These are phyloP conservation scores for Gnatocerus cornutus DNA, from an alignment of 2,888 invertebrate genomes.

Conservation along the genomic window DNA sequence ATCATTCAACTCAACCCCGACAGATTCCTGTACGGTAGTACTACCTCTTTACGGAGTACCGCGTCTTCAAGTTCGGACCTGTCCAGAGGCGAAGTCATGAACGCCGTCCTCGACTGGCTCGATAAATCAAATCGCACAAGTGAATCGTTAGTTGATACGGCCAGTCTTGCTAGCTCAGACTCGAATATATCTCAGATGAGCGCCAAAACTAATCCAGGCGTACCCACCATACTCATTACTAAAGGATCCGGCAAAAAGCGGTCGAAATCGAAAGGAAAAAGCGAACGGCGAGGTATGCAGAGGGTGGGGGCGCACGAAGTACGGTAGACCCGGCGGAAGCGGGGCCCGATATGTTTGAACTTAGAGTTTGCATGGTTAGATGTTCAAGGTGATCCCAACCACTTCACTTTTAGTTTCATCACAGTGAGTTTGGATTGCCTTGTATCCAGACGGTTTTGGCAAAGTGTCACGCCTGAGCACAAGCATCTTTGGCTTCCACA, in stretches of 20 bases:
- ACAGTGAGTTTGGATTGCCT: slow-evolving; percentile 26
- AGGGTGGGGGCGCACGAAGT: slow-evolving; percentile 16
- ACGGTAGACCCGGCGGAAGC: slow-evolving; percentile 55
- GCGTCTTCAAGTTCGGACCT: slow-evolving; percentile 55
- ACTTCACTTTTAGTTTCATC: background rate
- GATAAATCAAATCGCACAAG: slow-evolving; percentile 61
- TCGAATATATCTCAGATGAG: slow-evolving; percentile 32
- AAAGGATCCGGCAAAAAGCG: slow-evolving; percentile 39
- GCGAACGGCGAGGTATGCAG: slow-evolving; percentile 36
- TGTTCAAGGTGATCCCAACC: slow-evolving; percentile 30
- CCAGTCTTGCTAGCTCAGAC: slow-evolving; percentile 34
- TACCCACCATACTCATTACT: slow-evolving; percentile 38
- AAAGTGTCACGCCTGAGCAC: slow-evolving; percentile 54
- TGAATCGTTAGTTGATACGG: slow-evolving; percentile 39
- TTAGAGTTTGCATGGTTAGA: slow-evolving; percentile 59
- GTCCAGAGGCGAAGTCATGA: slow-evolving; percentile 65
- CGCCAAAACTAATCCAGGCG: slow-evolving; percentile 15
- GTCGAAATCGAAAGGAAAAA: slow-evolving; percentile 32
- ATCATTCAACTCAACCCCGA: slow-evolving; percentile 65
- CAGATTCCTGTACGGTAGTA: slow-evolving; percentile 63
- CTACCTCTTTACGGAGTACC: slow-evolving; percentile 62
- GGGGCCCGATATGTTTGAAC: slow-evolving; percentile 71
- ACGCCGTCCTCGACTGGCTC: slow-evolving; percentile 69
- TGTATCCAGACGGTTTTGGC: slow-evolving; percentile 19
- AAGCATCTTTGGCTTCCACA: slow-evolving; percentile 64